Conservation (phyloP, 2,797 vertebrate species). For the Brachyrhaphis roseni region DNA sequence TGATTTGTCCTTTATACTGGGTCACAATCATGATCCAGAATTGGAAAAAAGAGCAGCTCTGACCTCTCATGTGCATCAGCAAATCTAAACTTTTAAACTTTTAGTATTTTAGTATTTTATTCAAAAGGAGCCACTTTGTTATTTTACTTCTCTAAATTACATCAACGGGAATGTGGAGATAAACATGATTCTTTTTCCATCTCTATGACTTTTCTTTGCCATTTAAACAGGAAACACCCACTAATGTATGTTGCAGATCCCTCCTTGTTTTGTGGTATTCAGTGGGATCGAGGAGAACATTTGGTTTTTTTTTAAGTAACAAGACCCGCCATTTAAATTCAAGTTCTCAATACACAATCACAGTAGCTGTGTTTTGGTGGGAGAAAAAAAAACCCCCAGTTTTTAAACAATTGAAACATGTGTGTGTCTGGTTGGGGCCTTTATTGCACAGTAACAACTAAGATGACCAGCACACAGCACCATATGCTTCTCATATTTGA, state of each 20-base stretch:
- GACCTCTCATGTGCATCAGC: not conserved
- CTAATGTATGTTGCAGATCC: conserved; percentile 1
- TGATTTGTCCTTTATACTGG: not conserved
- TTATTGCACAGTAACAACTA: not conserved
- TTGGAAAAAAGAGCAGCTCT: not conserved
- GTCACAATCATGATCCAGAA: not conserved
- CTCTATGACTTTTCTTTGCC: not conserved
- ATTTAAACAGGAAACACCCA: not conserved
- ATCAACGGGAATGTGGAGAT: not conserved
- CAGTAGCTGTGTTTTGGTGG: not conserved
- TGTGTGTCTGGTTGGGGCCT: not conserved
- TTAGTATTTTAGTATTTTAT: not conserved
- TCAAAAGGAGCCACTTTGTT: not conserved
- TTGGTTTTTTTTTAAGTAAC: not conserved
- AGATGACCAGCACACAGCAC: not conserved
- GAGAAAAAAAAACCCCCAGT: not conserved
- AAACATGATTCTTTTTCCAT: not conserved
- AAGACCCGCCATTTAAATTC: not conserved
- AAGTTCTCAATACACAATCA: not conserved
- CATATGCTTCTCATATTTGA: conserved; percentile 15
- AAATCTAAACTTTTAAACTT: not conserved
- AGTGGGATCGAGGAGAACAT: not conserved
- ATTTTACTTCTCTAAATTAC: not conserved
- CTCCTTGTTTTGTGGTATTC: conserved; percentile 1
- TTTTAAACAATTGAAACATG: not conserved